Percentiles rank a stretch among this genome's conserved stretches.
Conservation (phyloP, 2,797 vertebrate species). For the Sus cebifrons region DNA sequence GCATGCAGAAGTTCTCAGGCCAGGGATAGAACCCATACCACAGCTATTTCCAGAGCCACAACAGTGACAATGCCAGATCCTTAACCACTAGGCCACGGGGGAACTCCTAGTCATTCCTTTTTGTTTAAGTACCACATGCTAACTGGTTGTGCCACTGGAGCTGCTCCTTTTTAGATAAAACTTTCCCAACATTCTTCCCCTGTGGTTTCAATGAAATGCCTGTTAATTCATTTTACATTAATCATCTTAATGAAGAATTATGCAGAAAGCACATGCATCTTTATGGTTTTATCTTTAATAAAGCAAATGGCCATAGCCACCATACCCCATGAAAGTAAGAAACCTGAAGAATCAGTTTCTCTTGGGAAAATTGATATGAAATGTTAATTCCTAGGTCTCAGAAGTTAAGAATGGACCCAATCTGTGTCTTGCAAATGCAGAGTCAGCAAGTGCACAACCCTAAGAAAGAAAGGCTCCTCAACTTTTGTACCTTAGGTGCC, state of each 20-base stretch:
- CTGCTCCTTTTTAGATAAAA: neutral
- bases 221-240: slow-evolving; percentile 22
- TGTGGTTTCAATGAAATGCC: slow-evolving; percentile 16
- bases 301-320: neutral
- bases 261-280: neutral
- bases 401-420: neutral
- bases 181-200: neutral
- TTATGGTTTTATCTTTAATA: slow-evolving; percentile 11
- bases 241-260: neutral
- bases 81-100: too few relatives aligned
- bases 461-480: neutral
- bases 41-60: too few relatives aligned
- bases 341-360: neutral
- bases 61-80: too few relatives aligned
- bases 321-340: neutral
- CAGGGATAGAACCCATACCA: too few relatives aligned
- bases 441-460: neutral
- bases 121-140: too few relatives aligned
- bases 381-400: neutral
- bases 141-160: too few relatives aligned
- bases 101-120: too few relatives aligned
- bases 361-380: neutral
- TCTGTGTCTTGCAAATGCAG: neutral
- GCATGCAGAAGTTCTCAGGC: too few relatives aligned
- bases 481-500: neutral